These are phyloP conservation scores for Lasioglossum calceatum DNA, from an alignment of 2,888 invertebrate species.

Conservation along the genomic window DNA sequence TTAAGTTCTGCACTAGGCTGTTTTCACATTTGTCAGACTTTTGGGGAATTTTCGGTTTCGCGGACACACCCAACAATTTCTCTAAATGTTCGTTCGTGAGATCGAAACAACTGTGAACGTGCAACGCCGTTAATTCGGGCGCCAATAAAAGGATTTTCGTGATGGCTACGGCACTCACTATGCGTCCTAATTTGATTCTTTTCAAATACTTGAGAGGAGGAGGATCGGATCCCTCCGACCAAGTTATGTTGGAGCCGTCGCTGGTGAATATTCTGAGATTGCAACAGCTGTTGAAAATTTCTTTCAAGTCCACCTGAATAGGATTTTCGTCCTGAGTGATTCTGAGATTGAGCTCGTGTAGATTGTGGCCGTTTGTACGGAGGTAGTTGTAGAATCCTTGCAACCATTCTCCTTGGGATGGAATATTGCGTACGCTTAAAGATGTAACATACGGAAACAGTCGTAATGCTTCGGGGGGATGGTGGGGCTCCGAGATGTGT, in stretches of 20 bases:
- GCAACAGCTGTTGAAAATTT: conserved; percentile 79
- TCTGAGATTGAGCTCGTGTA: conserved; percentile 81
- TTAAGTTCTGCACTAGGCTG: conserved; percentile 76
- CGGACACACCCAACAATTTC: conserved; percentile 64
- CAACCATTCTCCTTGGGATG: conserved; percentile 81
- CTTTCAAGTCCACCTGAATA: conserved; percentile 79
- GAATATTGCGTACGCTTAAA: conserved; percentile 82
- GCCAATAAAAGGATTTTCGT: conserved; percentile 80
- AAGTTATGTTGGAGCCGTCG: conserved; percentile 81
- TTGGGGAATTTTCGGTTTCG: conserved; percentile 35
- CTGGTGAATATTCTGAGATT: conserved; percentile 80
- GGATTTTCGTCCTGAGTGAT: conserved; percentile 77
- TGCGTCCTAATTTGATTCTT: conserved; percentile 81
- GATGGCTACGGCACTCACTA: conserved; percentile 79
- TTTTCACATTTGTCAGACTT: conserved; percentile 64
- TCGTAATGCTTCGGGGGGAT: conserved; percentile 80
- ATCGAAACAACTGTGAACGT: conserved; percentile 83
- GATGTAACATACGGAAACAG: conserved; percentile 81
- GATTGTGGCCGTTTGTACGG: conserved; percentile 77
- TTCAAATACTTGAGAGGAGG: conserved; percentile 73
- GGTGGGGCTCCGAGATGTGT: conserved; percentile 83
- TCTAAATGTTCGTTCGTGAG: conserved; percentile 81
- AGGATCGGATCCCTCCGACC: conserved; percentile 77
- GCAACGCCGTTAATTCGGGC: conserved; percentile 80
- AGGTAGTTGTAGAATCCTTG: conserved; percentile 82